Conservation (phyloP, 2,797 vertebrate genomes). For the Hippocampus kuda region DNA sequence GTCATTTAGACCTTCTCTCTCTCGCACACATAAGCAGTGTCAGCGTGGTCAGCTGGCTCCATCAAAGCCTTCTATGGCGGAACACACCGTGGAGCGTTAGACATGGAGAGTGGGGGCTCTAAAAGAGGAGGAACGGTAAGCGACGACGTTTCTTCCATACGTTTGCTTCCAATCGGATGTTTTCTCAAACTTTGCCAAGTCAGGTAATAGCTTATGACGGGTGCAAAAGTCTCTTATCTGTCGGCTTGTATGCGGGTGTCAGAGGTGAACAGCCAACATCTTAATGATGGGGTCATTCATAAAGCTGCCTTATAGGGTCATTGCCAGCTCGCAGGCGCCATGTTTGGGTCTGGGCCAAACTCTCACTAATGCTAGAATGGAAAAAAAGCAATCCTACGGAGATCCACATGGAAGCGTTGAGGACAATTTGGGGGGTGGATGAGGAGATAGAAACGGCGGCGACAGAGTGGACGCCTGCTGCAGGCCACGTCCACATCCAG, state of each 20-base stretch:
- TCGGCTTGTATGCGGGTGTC: slow-evolving; percentile 18
- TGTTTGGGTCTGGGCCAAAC: slow-evolving; percentile 46
- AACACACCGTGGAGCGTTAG: slow-evolving; percentile 11
- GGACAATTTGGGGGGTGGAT: slow-evolving; percentile 13
- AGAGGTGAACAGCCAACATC: slow-evolving; percentile 33
- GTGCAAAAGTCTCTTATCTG: slow-evolving; percentile 28
- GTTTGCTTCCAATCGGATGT: not conserved
- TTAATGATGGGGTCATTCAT: slow-evolving; percentile 36
- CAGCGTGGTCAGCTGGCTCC: slow-evolving; percentile 24
- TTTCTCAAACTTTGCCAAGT: slow-evolving; percentile 30
- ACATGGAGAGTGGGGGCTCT: slow-evolving; percentile 32
- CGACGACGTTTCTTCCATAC: not conserved
- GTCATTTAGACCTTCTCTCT: slow-evolving; percentile 35
- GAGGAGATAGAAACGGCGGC: slow-evolving; percentile 17
- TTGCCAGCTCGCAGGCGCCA: slow-evolving; percentile 39
- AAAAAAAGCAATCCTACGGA: not conserved
- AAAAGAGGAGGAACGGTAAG: slow-evolving; percentile 43
- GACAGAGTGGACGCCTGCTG: slow-evolving; percentile 17
- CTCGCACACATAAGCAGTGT: slow-evolving; percentile 29
- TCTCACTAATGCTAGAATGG: slow-evolving; percentile 27
- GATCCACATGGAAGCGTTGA: not conserved
- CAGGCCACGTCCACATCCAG: slow-evolving; percentile 24
- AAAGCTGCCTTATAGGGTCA: slow-evolving; percentile 56
- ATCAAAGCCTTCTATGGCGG: slow-evolving; percentile 27
- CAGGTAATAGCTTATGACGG: slow-evolving; percentile 19